phyloP scores from a whole-genome alignment of 2,888 invertebrate genomes.

The Agrotis puta region DNA sequence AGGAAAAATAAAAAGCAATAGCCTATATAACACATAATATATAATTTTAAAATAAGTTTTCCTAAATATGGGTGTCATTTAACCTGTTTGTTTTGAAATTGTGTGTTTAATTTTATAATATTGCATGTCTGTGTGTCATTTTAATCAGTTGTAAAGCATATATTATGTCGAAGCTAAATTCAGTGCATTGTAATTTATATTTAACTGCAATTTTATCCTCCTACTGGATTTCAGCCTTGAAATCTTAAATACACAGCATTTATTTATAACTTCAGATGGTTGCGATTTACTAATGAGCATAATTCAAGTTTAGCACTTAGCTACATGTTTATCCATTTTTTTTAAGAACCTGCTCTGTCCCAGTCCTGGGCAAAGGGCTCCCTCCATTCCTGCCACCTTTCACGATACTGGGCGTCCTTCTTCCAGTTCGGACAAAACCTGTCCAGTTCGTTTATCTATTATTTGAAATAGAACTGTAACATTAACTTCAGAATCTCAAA shows the following conservation, averaged over 20 bases:
- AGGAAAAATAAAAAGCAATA: not conserved
- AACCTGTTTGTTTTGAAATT: constrained; percentile 39
- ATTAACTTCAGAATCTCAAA: too few species aligned
- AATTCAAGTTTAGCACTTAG: not conserved
- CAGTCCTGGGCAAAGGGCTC: too few species aligned
- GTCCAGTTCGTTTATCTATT: too few species aligned
- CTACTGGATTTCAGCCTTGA: not conserved
- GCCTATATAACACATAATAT: not conserved
- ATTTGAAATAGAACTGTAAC: too few species aligned
- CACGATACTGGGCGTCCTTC: too few species aligned
- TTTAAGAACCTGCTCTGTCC: too few species aligned
- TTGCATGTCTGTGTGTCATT: constrained; percentile 40
- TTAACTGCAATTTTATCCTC: too few species aligned
- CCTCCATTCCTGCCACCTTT: too few species aligned
- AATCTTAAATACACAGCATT: not conserved
- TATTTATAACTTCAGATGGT: not conserved
- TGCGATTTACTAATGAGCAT: too few species aligned
- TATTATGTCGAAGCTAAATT: constrained; percentile 6
- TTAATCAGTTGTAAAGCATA: not conserved
- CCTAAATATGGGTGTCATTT: constrained; percentile 49
- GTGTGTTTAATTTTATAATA: constrained; percentile 4
- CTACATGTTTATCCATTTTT: not conserved
- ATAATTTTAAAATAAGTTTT: not conserved
- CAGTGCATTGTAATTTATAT: not conserved
- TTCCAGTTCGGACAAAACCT: too few species aligned